Evolutionary conservation across 2,888 invertebrate species (phyloP).

Genomic region (Molanna angustata): DNA sequence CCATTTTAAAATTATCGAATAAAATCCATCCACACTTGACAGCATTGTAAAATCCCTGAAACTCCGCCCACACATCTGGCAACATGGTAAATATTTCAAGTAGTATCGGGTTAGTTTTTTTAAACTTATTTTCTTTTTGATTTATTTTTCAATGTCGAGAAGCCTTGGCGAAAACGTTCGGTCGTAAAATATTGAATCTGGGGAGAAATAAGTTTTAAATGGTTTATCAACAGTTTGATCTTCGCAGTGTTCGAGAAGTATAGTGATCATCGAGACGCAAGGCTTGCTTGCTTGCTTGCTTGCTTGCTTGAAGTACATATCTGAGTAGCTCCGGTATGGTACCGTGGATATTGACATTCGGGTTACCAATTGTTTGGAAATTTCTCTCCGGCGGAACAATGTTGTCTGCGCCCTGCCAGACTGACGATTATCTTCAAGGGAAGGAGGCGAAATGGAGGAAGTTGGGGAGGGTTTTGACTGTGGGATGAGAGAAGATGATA

Average conservation of each 20-base stretch:
- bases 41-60: too few relatives aligned
- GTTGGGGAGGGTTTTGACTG: constrained; percentile 4
- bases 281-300: constrained; percentile 6
- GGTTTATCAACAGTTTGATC: constrained; percentile 16
- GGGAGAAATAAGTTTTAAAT: too few relatives aligned
- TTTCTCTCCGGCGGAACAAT: constrained; percentile 26
- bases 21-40: too few relatives aligned
- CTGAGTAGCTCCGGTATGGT: constrained; percentile 6
- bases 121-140: too few relatives aligned
- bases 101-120: too few relatives aligned
- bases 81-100: too few relatives aligned
- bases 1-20: too few relatives aligned
- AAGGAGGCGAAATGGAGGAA: constrained; percentile 4
- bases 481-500: constrained; percentile 6
- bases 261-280: constrained; percentile 9
- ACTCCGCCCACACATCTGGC: too few relatives aligned
- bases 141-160: too few relatives aligned
- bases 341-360: constrained; percentile 26
- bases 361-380: constrained; percentile 30
- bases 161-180: too few relatives aligned
- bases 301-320: not conserved
- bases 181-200: too few relatives aligned
- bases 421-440: constrained; percentile 22
- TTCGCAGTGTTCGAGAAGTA: constrained; percentile 9
- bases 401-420: constrained; percentile 29